Percentiles rank a stretch among this genome's conserved stretches.
Conservation (phyloP, 2,113 vertebrate genomes). For the Apus apus region DNA sequence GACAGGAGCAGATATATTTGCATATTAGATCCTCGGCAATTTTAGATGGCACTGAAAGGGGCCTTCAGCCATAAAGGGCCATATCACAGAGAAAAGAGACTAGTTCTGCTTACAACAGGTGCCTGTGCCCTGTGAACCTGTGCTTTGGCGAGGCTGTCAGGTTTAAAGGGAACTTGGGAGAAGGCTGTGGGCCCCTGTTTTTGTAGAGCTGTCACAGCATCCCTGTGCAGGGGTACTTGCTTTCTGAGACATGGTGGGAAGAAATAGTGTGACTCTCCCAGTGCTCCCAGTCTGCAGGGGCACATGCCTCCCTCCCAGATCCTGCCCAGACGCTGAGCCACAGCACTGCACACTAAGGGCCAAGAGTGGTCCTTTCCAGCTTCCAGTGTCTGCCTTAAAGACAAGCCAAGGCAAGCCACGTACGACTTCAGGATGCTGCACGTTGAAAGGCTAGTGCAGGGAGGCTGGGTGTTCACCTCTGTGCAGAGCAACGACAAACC, state of each 20-base stretch:
- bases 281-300: not conserved
- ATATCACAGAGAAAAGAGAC: not conserved
- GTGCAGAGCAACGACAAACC: not conserved
- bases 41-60: not conserved
- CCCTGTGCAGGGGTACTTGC: not conserved
- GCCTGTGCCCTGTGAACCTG: not conserved
- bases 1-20: not conserved
- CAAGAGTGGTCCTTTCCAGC: not conserved
- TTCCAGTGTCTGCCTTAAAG: not conserved
- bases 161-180: not conserved
- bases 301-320: not conserved
- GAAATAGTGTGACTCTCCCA: not conserved
- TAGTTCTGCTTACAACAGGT: not conserved
- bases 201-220: not conserved
- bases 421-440: not conserved
- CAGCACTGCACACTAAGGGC: not conserved
- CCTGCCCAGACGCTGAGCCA: not conserved
- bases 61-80: not conserved
- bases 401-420: not conserved
- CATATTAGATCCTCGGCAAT: not conserved
- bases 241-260: not conserved
- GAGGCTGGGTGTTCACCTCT: not conserved
- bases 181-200: not conserved
- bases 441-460: not conserved
- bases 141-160: not conserved